Base-by-base conservation (phyloP, 2,113 vertebrate genomes). In the Lonchura striata region DNA sequence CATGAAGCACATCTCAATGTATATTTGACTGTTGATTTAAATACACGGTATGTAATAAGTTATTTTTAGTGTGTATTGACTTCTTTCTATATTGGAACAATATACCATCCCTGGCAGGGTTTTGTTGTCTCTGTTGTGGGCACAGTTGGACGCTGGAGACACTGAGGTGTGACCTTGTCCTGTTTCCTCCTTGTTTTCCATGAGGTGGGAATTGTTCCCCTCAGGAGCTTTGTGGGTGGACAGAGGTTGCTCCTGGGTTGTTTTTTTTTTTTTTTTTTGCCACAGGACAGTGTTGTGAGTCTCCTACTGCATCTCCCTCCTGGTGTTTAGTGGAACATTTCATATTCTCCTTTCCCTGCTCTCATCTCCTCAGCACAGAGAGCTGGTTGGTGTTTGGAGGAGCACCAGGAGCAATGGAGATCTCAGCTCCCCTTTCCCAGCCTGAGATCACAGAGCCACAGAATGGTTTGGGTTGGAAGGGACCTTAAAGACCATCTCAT, bases 1-100 rank as follows among this genome's bases (percentile, higher is more conserved):
- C 87, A 95, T 96, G 93, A 91, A 95, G 80, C 72, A 75, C 80
- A 49, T 93, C 91, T 93, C 94, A 69, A 71, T 94, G 90, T 86
- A 72, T 96, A 64, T 97, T 96, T 96, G 96, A 94, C 95, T 97
- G 92, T 93, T 96, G 91, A 97, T 97, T 97, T 97, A 92, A 96
- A 92, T 86, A 96, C 47, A 91, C 25, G 50, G 69, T 91, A 61
- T 49, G 88, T 87, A 96, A 69, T 85, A 90, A 91, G 88, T 93
- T 92, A 80, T 95, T 97, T 94, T 85, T 78, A 93, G 84, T 76
- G 64, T 30, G 25, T 68, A 47, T 92, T 93, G 79, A 74, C 78
- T 87, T 77, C 92, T 72, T 88, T 87, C 95, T 94, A 9, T 90
- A 88, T 82, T 90, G 69, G 63, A 88, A 59, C 35, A 33, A 69